These are phyloP conservation scores for Malthinus seriepunctatus DNA, from an alignment of 2,888 invertebrate species.

Conservation along the genomic window DNA sequence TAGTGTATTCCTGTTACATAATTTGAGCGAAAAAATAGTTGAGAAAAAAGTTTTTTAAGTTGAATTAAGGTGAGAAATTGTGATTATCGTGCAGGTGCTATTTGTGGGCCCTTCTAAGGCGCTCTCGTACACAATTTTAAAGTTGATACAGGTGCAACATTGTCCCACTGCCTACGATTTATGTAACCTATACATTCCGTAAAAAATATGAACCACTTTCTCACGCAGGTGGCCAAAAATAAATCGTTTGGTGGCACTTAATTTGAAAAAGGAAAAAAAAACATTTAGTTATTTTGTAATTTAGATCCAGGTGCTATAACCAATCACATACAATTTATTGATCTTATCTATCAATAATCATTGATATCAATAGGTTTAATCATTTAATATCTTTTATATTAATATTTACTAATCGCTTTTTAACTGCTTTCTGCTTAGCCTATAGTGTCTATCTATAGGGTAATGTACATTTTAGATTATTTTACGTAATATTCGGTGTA, in stretches of 20 bases:
- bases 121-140: conserved; percentile 20
- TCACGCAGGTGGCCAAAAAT: conserved; percentile 33
- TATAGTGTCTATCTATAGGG: conserved; percentile 10
- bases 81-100: conserved; percentile 32
- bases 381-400: conserved; percentile 33
- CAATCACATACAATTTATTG: conserved; percentile 28
- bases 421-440: conserved; percentile 20
- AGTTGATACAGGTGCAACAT: conserved; percentile 33
- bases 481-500: too few relatives aligned
- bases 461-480: too few relatives aligned
- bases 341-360: conserved; percentile 34
- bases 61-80: conserved; percentile 30
- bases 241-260: conserved; percentile 36
- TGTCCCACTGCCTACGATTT: conserved; percentile 32
- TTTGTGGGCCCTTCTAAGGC: conserved; percentile 26
- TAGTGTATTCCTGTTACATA: background rate
- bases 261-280: conserved; percentile 26
- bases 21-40: background rate
- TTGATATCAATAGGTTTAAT: conserved; percentile 32
- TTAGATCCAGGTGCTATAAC: conserved; percentile 32
- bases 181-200: conserved; percentile 34
- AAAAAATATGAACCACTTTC: conserved; percentile 35
- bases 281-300: conserved; percentile 33
- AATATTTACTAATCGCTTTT: conserved; percentile 31
- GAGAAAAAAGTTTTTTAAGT: conserved; percentile 23